These are phyloP conservation scores for Schmidtea mediterranea DNA, from an alignment of 1,140 invertebrate genomes.

Conservation along the genomic window DNA sequence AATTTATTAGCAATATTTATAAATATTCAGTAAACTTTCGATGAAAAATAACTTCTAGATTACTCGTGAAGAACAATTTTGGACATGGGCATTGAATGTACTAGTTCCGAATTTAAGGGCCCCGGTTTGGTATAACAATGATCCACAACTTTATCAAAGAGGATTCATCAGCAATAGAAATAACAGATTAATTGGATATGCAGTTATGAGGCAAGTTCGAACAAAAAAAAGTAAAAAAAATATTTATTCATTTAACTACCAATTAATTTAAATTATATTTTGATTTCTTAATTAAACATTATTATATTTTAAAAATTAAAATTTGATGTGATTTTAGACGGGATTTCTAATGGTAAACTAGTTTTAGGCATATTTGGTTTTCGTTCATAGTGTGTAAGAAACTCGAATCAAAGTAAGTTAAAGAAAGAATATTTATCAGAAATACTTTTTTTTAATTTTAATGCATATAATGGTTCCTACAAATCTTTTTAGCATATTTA, in stretches of 20 bases:
- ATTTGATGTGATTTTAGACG: too few relatives aligned
- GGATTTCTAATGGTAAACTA: too few relatives aligned
- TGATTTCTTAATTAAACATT: background rate
- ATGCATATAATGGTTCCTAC: too few relatives aligned
- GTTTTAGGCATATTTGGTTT: too few relatives aligned
- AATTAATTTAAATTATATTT: background rate
- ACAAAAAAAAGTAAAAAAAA: constrained; percentile 16
- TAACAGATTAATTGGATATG: constrained; percentile 32
- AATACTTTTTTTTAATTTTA: too few relatives aligned
- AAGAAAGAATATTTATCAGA: too few relatives aligned
- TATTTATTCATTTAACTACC: background rate
- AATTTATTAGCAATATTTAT: too few relatives aligned
- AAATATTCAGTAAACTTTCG: too few relatives aligned
- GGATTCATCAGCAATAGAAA: constrained; percentile 31
- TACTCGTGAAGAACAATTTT: background rate
- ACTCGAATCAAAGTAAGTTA: too few relatives aligned
- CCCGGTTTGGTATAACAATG: constrained; percentile 30
- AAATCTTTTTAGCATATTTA: too few relatives aligned
- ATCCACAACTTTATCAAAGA: constrained; percentile 27
- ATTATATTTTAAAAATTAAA: background rate
- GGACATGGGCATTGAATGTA: constrained; percentile 4
- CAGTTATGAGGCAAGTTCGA: constrained; percentile 29
- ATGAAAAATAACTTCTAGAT: too few relatives aligned
- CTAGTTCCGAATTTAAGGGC: constrained; percentile 27
- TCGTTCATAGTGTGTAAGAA: too few relatives aligned